These are phyloP conservation scores for Nipponia nippon DNA, from an alignment of 2,113 vertebrate genomes.

Conservation along the genomic window DNA sequence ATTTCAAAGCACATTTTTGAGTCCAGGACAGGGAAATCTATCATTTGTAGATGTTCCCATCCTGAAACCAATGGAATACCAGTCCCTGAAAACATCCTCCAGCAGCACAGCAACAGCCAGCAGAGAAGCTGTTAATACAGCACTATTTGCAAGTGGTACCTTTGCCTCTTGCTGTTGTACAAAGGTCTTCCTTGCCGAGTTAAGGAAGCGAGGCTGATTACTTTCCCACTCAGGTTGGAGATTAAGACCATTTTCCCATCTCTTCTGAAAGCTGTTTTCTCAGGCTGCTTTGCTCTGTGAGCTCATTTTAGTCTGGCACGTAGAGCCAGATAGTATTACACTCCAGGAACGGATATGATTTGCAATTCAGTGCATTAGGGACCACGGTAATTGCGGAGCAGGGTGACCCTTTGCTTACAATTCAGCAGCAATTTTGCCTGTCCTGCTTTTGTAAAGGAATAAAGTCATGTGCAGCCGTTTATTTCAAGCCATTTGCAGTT, in stretches of 20 bases:
- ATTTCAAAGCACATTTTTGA: neutral
- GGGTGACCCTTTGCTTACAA: conserved; percentile 5
- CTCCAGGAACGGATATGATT: neutral
- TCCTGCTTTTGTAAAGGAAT: neutral
- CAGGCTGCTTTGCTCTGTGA: neutral
- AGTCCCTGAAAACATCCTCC: neutral
- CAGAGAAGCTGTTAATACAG: neutral
- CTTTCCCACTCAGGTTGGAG: neutral
- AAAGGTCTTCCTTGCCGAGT: neutral
- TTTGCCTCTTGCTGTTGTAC: neutral
- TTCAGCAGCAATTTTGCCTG: neutral
- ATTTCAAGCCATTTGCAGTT: neutral
- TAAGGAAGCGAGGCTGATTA: neutral
- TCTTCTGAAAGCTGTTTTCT: neutral
- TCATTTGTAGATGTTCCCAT: neutral
- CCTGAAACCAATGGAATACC: neutral
- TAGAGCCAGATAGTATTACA: neutral
- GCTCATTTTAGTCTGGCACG: neutral
- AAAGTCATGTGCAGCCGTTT: neutral
- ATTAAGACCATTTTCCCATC: neutral
- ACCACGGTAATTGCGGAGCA: neutral
- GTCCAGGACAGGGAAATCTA: neutral
- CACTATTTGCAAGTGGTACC: neutral
- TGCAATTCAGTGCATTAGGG: conserved; percentile 16
- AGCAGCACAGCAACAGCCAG: neutral